These are phyloP conservation scores for Grantiella picta DNA, from an alignment of 2,113 vertebrate genomes.

Conservation along the genomic window DNA sequence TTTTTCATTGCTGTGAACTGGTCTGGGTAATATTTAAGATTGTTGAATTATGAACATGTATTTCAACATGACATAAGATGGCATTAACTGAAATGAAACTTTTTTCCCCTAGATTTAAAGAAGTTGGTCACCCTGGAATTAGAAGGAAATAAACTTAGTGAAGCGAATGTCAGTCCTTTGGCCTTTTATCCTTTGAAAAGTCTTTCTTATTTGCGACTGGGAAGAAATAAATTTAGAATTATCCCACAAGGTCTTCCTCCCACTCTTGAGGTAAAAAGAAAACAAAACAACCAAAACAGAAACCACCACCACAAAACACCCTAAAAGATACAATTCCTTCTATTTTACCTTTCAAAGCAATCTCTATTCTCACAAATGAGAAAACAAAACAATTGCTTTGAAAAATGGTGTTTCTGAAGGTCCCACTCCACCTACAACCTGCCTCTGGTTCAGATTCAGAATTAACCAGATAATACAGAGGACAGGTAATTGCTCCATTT, in stretches of 20 bases:
- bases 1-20: not conserved
- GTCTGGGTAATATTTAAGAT: not conserved
- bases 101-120: constrained; percentile 76
- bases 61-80: not conserved
- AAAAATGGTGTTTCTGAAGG: not conserved
- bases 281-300: not conserved
- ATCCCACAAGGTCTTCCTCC: constrained; percentile 89
- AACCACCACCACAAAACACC: not conserved
- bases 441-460: not conserved
- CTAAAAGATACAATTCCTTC: not conserved
- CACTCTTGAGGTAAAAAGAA: constrained; percentile 81
- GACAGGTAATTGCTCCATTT: not conserved
- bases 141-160: constrained; percentile 91
- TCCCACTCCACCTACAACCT: not conserved
- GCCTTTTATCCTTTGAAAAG: constrained; percentile 81
- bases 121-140: constrained; percentile 89
- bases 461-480: not conserved
- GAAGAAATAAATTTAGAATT: constrained; percentile 89
- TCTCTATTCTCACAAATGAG: not conserved
- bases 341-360: not conserved
- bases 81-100: not conserved
- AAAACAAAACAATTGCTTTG: not conserved
- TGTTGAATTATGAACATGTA: not conserved
- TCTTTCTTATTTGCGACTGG: constrained; percentile 87
- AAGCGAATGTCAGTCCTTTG: constrained; percentile 82